Evolutionary conservation across 2,797 vertebrate genomes (phyloP).

Genomic region (Molossus alvarezi): DNA sequence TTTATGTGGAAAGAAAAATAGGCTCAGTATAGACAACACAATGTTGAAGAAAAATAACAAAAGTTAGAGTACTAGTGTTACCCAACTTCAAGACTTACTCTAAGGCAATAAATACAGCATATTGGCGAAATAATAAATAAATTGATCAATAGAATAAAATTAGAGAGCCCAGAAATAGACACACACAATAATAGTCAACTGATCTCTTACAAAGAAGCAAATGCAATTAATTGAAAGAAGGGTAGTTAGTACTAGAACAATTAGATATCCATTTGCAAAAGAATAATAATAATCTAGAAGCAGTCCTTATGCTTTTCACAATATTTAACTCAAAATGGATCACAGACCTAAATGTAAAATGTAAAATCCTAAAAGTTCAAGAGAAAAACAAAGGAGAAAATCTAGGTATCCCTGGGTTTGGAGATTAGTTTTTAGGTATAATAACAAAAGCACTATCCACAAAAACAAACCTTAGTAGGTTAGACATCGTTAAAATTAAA

Average conservation of each 20-base stretch:
- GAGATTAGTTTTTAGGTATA: neutral
- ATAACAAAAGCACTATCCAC: neutral
- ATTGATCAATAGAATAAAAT: neutral
- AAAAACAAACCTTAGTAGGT: neutral
- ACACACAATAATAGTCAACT: neutral
- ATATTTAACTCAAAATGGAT: neutral
- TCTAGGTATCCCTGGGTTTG: neutral
- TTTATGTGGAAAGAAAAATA: neutral
- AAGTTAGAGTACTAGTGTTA: neutral
- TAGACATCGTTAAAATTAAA: neutral
- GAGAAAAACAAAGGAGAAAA: neutral
- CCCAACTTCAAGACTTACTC: neutral
- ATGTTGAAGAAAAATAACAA: neutral
- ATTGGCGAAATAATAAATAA: neutral
- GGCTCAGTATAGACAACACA: neutral
- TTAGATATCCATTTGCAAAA: neutral
- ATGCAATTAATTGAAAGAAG: neutral
- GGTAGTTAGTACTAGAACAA: neutral
- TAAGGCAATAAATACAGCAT: neutral
- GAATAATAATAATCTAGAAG: neutral
- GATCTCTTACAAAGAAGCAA: neutral
- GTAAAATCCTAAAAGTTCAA: slow-evolving; percentile 4
- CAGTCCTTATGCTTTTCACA: neutral
- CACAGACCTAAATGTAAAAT: neutral
- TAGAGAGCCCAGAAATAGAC: neutral